A percentile compares a stretch with the other conserved stretches of the same genome.
These are phyloP conservation scores for Coelopa frigida DNA, from an alignment of 1,140 invertebrate species.

Conservation along the genomic window DNA sequence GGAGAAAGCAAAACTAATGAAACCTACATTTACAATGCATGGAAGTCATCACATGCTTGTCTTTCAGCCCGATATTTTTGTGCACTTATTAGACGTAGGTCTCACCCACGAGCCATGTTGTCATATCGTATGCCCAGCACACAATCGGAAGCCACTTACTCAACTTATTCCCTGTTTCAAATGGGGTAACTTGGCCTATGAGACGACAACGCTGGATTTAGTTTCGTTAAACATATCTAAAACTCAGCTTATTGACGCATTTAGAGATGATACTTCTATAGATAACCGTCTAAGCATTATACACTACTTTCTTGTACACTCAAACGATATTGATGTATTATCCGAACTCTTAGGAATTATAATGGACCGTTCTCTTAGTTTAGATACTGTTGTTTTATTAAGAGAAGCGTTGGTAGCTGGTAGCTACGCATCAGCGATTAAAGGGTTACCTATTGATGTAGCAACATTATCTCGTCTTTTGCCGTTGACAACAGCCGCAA, in stretches of 20 bases:
- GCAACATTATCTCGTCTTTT: constrained; percentile 57
- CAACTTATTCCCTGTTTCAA: constrained; percentile 57
- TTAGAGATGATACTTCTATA: constrained; percentile 55
- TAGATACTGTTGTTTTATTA: constrained; percentile 49
- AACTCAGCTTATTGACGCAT: constrained; percentile 58
- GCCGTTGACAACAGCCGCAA: constrained; percentile 58
- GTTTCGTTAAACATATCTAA: constrained; percentile 56
- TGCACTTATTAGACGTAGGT: constrained; percentile 72
- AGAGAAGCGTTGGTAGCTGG: constrained; percentile 71
- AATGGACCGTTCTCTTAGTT: constrained; percentile 33
- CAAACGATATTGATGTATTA: constrained; percentile 61
- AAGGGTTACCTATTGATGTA: constrained; percentile 63
- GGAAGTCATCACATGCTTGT: constrained; percentile 69
- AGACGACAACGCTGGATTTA: constrained; percentile 63
- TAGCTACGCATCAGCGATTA: constrained; percentile 62
- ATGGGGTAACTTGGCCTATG: constrained; percentile 52
- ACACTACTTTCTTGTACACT: constrained; percentile 71
- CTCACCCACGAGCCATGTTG: constrained; percentile 70
- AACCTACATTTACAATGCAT: constrained; percentile 66
- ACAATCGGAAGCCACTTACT: constrained; percentile 52
- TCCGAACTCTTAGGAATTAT: constrained; percentile 48
- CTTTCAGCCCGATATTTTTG: constrained; percentile 67
- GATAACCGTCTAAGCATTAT: constrained; percentile 68
- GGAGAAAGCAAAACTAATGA: constrained; percentile 61
- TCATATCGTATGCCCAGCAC: constrained; percentile 60